These are phyloP conservation scores for Ranitomeya imitator DNA, from an alignment of 2,113 vertebrate genomes.

Conservation along the genomic window DNA sequence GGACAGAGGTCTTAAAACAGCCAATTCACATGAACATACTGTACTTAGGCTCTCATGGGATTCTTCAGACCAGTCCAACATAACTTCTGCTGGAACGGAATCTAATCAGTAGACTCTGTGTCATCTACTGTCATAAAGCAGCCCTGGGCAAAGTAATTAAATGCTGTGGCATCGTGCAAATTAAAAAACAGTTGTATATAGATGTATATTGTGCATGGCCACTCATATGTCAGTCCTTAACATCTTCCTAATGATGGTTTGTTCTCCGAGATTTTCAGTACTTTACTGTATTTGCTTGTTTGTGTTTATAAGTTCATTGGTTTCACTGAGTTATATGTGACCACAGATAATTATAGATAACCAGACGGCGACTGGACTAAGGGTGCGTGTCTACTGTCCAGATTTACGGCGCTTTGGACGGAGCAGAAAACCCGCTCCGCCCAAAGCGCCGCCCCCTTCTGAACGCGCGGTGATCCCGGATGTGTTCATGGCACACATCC, in stretches of 20 bases:
- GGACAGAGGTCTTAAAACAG: slow-evolving; percentile 53
- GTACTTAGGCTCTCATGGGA: slow-evolving; percentile 26
- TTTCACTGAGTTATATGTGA: slow-evolving; percentile 24
- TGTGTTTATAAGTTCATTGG: slow-evolving; percentile 20
- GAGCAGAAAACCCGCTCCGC: too few species aligned
- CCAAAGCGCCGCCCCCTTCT: too few species aligned
- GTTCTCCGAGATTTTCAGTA: not conserved
- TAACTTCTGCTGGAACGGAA: slow-evolving; percentile 19
- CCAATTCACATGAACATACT: slow-evolving; percentile 53
- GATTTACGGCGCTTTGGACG: too few species aligned
- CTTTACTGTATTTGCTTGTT: slow-evolving; percentile 30
- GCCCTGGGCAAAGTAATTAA: slow-evolving; percentile 3
- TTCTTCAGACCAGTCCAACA: slow-evolving; percentile 11
- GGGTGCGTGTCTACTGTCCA: too few species aligned
- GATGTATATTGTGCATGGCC: not conserved
- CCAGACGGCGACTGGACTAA: not conserved
- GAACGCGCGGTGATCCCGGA: too few species aligned
- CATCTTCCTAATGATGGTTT: not conserved
- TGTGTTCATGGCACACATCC: too few species aligned
- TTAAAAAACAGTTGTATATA: not conserved
- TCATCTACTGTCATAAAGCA: slow-evolving; percentile 25
- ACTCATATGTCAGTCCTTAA: not conserved
- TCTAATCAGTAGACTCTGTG: slow-evolving; percentile 25
- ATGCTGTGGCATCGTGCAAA: not conserved
- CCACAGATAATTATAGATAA: slow-evolving; percentile 19